Evolutionary conservation across 1,140 invertebrate species (phyloP).

Genomic region (Ylistrum balloti): DNA sequence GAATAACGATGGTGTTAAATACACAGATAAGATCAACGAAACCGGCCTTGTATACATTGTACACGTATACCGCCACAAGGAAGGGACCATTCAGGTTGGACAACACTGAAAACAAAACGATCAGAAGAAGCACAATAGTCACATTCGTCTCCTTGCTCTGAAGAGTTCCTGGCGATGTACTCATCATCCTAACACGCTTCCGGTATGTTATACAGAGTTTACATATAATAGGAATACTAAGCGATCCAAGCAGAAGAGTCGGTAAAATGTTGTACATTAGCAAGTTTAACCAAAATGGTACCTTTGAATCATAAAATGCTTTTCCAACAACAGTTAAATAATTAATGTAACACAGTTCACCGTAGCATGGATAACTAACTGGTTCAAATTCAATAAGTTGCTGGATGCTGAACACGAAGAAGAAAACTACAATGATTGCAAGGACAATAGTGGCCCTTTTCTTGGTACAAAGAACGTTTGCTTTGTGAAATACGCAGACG

Average conservation of each 20-base stretch:
- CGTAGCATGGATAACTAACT: background rate
- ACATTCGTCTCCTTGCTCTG: background rate
- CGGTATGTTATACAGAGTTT: background rate
- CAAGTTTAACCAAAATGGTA: background rate
- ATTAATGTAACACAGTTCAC: background rate
- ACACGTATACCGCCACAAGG: background rate
- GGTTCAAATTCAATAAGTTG: background rate
- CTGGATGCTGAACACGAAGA: conserved; percentile 11
- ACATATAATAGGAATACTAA: background rate
- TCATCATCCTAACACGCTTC: background rate
- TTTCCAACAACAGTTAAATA: background rate
- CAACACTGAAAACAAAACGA: conserved; percentile 16
- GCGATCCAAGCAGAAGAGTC: background rate
- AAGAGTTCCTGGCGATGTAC: background rate
- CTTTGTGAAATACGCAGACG: background rate
- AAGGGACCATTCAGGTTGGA: background rate
- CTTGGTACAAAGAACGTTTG: background rate
- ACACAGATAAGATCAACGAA: background rate
- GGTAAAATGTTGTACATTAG: conserved; percentile 1
- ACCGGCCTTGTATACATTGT: background rate
- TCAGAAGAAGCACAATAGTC: background rate
- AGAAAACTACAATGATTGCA: background rate
- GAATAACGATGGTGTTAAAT: background rate
- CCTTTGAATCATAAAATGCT: conserved; percentile 15
- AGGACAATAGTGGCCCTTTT: background rate